Conservation (phyloP, 2,113 vertebrate species). For the Labrus mixtus region DNA sequence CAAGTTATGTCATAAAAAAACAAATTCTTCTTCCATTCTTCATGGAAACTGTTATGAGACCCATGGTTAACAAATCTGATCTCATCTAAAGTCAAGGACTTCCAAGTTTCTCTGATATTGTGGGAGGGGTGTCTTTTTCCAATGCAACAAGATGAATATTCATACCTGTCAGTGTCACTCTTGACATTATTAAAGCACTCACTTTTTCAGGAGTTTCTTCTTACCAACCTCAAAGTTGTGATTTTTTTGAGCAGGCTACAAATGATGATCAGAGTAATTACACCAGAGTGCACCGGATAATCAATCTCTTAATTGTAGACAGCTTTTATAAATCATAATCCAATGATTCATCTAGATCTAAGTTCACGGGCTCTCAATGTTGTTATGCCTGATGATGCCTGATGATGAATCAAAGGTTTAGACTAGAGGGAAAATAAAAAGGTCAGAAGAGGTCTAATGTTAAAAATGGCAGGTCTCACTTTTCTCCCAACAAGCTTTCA, state of each 20-base stretch:
- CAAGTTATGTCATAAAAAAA: no score
- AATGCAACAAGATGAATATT: neutral
- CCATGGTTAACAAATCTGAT: neutral
- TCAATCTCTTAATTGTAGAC: neutral
- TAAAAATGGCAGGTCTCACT: neutral
- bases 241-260: neutral
- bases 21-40: no score
- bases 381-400: neutral
- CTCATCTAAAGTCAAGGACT: neutral
- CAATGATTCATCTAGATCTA: neutral
- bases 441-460: neutral
- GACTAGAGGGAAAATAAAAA: conserved; percentile 3
- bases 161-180: neutral
- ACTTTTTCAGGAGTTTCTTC: neutral
- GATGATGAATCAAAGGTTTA: conserved; percentile 1
- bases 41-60: neutral
- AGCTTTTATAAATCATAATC: no score
- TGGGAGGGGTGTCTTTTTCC: neutral
- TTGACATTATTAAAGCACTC: neutral
- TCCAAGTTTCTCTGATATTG: neutral
- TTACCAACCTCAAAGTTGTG: neutral
- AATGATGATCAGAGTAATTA: neutral
- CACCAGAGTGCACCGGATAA: neutral
- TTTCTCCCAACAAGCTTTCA: conserved; percentile 1
- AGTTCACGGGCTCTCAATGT: neutral